phyloP scores from a whole-genome alignment of 1,140 invertebrate genomes.

The Parapsyche elsis region DNA sequence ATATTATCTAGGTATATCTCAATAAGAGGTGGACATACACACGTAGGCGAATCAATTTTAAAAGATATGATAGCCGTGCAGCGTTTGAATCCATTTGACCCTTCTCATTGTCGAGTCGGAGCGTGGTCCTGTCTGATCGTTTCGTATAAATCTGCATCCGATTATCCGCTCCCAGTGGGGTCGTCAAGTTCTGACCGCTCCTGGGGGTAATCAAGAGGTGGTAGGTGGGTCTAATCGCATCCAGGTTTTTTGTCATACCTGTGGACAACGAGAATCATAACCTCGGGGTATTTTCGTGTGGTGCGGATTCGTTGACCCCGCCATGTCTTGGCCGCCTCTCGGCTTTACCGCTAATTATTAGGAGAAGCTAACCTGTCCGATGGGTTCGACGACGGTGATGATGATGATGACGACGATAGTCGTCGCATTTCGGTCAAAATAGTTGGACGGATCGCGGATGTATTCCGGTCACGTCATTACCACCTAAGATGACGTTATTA shows the following conservation, averaged over 20 bases:
- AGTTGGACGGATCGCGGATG: not conserved
- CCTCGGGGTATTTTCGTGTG: conserved; percentile 42
- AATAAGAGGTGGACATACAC: too few species aligned
- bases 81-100: too few species aligned
- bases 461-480: conserved; percentile 3
- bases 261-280: conserved; percentile 9
- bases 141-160: conserved; percentile 2
- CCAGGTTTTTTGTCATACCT: not conserved
- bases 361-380: conserved; percentile 43
- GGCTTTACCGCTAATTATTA: conserved; percentile 45
- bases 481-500: not conserved
- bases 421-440: conserved; percentile 28
- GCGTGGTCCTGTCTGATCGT: not conserved
- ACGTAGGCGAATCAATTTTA: too few species aligned
- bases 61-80: too few species aligned
- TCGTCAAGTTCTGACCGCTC: not conserved
- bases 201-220: not conserved
- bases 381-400: conserved; percentile 27
- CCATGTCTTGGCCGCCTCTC: conserved; percentile 38
- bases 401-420: not conserved
- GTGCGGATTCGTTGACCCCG: conserved; percentile 39
- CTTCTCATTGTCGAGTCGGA: not conserved
- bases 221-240: not conserved
- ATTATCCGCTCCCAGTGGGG: not conserved
- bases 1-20: too few species aligned